Evolutionary conservation across 1,140 invertebrate species (phyloP).

Genomic region (Cephus cinctus): DNA sequence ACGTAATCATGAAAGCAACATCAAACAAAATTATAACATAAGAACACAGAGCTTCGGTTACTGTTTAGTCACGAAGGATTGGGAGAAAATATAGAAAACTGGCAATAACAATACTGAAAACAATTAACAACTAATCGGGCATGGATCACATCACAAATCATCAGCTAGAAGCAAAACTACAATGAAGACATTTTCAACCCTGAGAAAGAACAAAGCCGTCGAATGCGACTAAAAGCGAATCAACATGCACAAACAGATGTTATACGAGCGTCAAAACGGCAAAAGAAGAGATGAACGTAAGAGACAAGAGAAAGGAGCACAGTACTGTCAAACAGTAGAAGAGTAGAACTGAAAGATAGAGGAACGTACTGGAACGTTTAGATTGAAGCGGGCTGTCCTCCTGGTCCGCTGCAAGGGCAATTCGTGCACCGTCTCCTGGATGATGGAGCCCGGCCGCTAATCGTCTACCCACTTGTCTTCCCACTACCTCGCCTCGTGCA

Average conservation of each 20-base stretch:
- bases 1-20: too few relatives aligned
- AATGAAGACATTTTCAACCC: too few relatives aligned
- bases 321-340: constrained; percentile 18
- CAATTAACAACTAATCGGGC: too few relatives aligned
- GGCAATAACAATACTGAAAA: too few relatives aligned
- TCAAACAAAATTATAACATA: too few relatives aligned
- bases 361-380: constrained; percentile 75
- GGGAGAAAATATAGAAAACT: too few relatives aligned
- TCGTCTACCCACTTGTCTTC: constrained; percentile 61
- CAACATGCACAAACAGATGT: neutral
- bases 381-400: constrained; percentile 78
- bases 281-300: constrained; percentile 13
- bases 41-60: too few relatives aligned
- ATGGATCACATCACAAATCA: too few relatives aligned
- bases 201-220: too few relatives aligned
- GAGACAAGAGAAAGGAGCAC: constrained; percentile 7
- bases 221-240: too few relatives aligned
- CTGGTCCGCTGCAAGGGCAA: constrained; percentile 60
- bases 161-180: too few relatives aligned
- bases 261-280: constrained; percentile 4
- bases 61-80: too few relatives aligned
- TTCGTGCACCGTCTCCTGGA: constrained; percentile 58
- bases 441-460: constrained; percentile 62
- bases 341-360: constrained; percentile 26
- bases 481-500: constrained; percentile 61